A percentile compares a stretch with the other conserved stretches of the same genome.
phyloP scores from a whole-genome alignment of 2,888 invertebrate species.

The Drosophila paracracens region DNA sequence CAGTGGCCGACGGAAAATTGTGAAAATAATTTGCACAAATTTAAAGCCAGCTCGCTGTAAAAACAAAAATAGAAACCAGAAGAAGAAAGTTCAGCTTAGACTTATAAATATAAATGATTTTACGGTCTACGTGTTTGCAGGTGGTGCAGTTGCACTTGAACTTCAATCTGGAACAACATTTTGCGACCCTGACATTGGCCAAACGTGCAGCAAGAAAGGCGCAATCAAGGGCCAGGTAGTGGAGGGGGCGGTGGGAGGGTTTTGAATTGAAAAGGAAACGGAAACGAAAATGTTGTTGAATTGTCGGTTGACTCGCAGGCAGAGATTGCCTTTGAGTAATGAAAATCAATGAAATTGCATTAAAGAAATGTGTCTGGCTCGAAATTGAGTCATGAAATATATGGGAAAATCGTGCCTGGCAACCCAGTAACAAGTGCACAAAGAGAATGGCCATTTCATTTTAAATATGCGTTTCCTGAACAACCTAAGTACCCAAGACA shows the following conservation, averaged over 20 bases:
- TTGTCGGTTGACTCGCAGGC: slow-evolving; percentile 26
- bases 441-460: background rate
- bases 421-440: background rate
- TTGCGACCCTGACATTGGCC: slow-evolving; percentile 60
- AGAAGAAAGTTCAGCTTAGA: background rate
- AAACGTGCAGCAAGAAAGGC: slow-evolving; percentile 47
- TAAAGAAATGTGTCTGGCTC: slow-evolving; percentile 53
- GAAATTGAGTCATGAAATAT: slow-evolving; percentile 52
- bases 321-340: slow-evolving; percentile 46
- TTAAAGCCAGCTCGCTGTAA: slow-evolving; percentile 24
- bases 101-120: slow-evolving; percentile 53
- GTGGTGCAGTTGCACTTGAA: slow-evolving; percentile 62
- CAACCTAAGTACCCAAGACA: background rate
- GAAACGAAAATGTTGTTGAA: slow-evolving; percentile 59
- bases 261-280: slow-evolving; percentile 45
- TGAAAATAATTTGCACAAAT: slow-evolving; percentile 53
- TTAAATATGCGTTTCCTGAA: slow-evolving; percentile 11
- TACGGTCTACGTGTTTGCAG: slow-evolving; percentile 36
- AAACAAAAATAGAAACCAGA: background rate
- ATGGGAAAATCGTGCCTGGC: slow-evolving; percentile 36
- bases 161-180: slow-evolving; percentile 27
- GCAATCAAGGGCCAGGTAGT: background rate
- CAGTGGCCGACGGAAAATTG: slow-evolving; percentile 44
- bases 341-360: slow-evolving; percentile 64
- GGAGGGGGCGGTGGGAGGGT: background rate